Base-by-base conservation (phyloP, 64 coral and sea anemone species). In the Montipora capricornis region DNA sequence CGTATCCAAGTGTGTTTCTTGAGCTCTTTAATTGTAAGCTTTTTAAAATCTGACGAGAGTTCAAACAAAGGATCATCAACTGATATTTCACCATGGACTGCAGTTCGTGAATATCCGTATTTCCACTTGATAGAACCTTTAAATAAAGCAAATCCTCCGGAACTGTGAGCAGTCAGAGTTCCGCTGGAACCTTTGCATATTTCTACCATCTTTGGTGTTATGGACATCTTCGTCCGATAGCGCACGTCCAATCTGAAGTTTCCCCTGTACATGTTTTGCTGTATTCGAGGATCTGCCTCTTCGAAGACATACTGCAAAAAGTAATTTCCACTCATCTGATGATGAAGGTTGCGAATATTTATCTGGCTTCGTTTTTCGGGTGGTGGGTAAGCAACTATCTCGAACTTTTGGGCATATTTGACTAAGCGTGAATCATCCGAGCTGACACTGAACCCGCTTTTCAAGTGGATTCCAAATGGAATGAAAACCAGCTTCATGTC, bases 391-490 rank as follows among this genome's bases (percentile, higher is more conserved):
- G 73, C 17, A 46, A 13, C 78, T 2, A 98, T 20, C 26, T 49
- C 77, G 44, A 98, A 95, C 1, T 87, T 60, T n/a, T 74, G 77
- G 5, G 87, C 80, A 37, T 89, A 92, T 17, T 75, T 79, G 8
- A 71, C 81, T 8, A 95, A 80, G 5, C 57, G n/a, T 7, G 81
- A 20, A 3, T 88, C 77, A 12, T 70, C 68, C 12, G 92, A 92
- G 19, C 74, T 74, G 53, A 98, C 52, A 4, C 76, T 84, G 3
- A 98, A 49, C 20, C 96, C 93, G 5, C 74, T 80, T 1, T 87
- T 22, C 6, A 78, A 61, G 76, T 98, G 96, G 47, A 98, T 90
- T 13, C 96, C 96, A 91, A 98, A 98, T 19, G 96, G 89, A 5
- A 77, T 84, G 81, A 98, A 98, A 19, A 92, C 68, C 7, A 70